Conservation (phyloP, 2,797 vertebrate species). For the Oreochromis mossambicus region DNA sequence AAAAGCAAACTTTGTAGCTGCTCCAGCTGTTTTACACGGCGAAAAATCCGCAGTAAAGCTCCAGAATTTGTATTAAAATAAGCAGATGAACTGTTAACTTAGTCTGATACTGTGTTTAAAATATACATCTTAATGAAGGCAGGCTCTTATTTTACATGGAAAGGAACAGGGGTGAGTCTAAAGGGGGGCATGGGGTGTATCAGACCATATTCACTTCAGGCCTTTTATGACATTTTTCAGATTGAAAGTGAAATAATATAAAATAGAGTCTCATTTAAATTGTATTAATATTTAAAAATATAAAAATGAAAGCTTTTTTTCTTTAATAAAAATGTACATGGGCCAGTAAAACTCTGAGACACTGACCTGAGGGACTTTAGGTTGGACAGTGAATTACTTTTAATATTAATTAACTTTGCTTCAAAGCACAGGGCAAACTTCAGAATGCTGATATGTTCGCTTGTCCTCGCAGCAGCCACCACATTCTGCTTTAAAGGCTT, state of each 20-base stretch:
- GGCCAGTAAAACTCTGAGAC: background rate
- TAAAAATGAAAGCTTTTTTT: background rate
- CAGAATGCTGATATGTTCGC: background rate
- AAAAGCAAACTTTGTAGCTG: background rate
- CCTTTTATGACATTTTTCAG: background rate
- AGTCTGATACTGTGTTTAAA: background rate
- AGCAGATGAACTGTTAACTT: background rate
- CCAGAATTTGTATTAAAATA: background rate
- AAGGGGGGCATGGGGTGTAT: background rate
- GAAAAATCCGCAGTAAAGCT: background rate
- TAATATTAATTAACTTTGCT: background rate
- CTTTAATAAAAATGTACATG: background rate
- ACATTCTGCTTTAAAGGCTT: background rate
- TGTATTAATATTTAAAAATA: background rate
- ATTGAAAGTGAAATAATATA: background rate
- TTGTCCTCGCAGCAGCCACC: background rate
- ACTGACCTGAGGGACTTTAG: background rate
- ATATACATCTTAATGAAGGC: background rate
- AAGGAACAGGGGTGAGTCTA: background rate
- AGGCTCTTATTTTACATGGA: background rate
- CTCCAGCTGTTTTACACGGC: background rate
- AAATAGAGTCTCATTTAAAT: background rate
- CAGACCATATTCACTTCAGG: background rate
- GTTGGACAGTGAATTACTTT: background rate
- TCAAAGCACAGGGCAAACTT: background rate